These are phyloP conservation scores for Lepilemur septentrionalis DNA, from an alignment of 2,797 vertebrate species.

Conservation along the genomic window DNA sequence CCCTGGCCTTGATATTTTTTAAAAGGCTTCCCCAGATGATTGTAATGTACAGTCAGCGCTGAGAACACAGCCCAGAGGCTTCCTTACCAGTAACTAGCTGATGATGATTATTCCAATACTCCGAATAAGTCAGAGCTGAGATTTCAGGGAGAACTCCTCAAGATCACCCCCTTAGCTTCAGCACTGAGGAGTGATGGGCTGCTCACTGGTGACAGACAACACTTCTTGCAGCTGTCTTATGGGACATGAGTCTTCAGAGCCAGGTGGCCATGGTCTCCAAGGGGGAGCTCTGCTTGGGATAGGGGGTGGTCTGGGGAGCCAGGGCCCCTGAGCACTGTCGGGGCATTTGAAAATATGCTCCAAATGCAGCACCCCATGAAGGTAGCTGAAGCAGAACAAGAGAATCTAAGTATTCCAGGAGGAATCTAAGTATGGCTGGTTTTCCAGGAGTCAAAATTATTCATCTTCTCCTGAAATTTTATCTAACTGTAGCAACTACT, in stretches of 20 bases:
- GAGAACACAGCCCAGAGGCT: not conserved
- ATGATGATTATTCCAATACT: not conserved
- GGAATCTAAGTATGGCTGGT: not conserved
- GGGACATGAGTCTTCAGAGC: not conserved
- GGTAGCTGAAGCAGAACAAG: not conserved
- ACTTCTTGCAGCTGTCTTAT: not conserved
- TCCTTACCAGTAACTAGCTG: not conserved
- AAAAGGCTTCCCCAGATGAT: not conserved
- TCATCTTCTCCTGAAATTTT: constrained; percentile 30
- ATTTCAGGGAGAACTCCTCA: not conserved
- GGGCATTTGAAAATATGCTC: not conserved
- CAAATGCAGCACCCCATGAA: not conserved
- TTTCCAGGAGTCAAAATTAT: not conserved
- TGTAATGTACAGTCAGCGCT: not conserved
- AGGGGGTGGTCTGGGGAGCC: not conserved
- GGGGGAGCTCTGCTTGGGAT: not conserved
- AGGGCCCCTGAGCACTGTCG: not conserved
- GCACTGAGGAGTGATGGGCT: not conserved
- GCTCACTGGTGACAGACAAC: not conserved
- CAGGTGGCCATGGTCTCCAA: not conserved
- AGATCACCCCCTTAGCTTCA: not conserved
- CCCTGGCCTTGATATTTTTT: not conserved
- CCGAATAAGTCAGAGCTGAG: not conserved
- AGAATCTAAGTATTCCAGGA: not conserved
- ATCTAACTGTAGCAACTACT: constrained; percentile 24